These are phyloP conservation scores for Albula goreensis DNA, from an alignment of 2,113 vertebrate genomes.

Conservation along the genomic window DNA sequence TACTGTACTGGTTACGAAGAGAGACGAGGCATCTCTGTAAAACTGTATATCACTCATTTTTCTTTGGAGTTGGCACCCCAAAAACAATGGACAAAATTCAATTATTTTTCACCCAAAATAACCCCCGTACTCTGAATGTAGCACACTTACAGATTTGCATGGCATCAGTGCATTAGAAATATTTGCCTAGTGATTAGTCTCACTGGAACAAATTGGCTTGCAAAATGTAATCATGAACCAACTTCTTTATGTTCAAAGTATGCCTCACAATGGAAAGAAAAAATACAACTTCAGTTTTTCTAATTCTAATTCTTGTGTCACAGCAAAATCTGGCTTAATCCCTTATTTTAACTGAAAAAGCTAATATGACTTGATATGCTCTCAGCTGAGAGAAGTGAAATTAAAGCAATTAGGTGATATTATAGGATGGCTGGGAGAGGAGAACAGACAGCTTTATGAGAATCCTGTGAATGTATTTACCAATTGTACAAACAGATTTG, in stretches of 20 bases:
- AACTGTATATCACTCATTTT: neutral
- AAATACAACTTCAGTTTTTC: neutral
- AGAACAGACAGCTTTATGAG: neutral
- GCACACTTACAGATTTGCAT: neutral
- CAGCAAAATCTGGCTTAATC: neutral
- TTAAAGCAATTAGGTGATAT: neutral
- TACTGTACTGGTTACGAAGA: neutral
- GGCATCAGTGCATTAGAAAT: conserved; percentile 2
- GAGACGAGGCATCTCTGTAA: neutral
- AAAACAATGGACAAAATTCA: neutral
- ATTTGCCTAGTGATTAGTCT: neutral
- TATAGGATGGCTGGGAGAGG: neutral
- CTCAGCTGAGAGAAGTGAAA: neutral
- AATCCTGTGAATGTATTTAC: neutral
- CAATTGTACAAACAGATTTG: neutral
- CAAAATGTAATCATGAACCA: neutral
- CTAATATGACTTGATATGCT: neutral
- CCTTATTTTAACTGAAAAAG: conserved; percentile 10
- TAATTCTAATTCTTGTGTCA: neutral
- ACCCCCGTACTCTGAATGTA: neutral
- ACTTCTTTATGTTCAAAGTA: neutral
- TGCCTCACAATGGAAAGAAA: neutral
- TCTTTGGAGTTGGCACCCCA: neutral
- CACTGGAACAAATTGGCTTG: neutral
- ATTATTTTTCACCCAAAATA: neutral